A percentile compares a stretch with the other conserved stretches of the same genome.
Evolutionary conservation across 2,113 vertebrate species (phyloP).

Genomic region (Gasterosteus nipponicus): DNA sequence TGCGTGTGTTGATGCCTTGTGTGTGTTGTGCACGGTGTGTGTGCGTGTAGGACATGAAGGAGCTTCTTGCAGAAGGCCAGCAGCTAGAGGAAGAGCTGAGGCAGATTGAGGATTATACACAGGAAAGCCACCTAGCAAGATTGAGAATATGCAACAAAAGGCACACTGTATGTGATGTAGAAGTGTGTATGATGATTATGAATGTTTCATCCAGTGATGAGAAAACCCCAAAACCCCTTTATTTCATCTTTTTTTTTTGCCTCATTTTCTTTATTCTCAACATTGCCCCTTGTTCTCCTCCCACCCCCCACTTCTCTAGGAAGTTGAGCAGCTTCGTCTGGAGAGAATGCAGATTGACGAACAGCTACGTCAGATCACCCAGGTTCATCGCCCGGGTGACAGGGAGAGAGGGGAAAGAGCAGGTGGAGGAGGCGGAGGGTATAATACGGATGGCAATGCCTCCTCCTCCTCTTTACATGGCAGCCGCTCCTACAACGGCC

Average conservation of each 20-base stretch:
- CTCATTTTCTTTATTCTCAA: not conserved
- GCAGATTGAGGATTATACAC: slow-evolving; percentile 52
- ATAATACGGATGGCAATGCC: slow-evolving; percentile 85
- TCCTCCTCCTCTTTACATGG: slow-evolving; percentile 86
- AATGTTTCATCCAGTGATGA: slow-evolving; percentile 15
- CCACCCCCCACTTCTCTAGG: slow-evolving; percentile 74
- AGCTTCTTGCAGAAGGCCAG: slow-evolving; percentile 50
- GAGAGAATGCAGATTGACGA: slow-evolving; percentile 98
- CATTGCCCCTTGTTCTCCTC: not conserved
- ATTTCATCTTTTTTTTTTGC: not conserved
- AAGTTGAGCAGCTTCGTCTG: slow-evolving; percentile 97
- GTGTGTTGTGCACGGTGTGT: slow-evolving; percentile 25
- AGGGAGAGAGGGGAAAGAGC: slow-evolving; percentile 61
- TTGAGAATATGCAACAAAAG: slow-evolving; percentile 55
- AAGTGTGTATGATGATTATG: slow-evolving; percentile 61
- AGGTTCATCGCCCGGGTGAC: slow-evolving; percentile 90
- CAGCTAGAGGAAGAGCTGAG: slow-evolving; percentile 64
- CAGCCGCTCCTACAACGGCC: slow-evolving; percentile 92
- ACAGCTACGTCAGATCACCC: slow-evolving; percentile 94
- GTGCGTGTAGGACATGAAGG: slow-evolving; percentile 61
- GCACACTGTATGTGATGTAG: slow-evolving; percentile 48
- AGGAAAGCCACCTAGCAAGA: slow-evolving; percentile 56
- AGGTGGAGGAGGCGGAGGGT: slow-evolving; percentile 83
- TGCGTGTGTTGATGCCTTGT: not conserved
- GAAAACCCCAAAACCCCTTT: not conserved